These are phyloP conservation scores for Emydocephalus ijimae DNA, from an alignment of 2,113 vertebrate species.

Conservation along the genomic window DNA sequence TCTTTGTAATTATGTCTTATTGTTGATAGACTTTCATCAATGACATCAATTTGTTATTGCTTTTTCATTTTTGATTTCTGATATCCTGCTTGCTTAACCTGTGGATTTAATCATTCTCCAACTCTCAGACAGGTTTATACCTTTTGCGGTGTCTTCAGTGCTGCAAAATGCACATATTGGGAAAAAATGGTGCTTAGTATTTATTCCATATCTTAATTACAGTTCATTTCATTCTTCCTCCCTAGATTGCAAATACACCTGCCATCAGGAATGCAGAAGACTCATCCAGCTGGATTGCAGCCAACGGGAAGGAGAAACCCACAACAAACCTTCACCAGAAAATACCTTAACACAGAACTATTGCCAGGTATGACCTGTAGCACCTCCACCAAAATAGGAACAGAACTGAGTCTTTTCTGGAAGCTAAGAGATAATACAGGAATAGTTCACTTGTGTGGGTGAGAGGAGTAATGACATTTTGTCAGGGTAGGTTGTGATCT, in stretches of 20 bases:
- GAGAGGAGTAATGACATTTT: neutral
- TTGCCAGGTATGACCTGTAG: slow-evolving; percentile 70
- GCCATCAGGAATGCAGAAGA: slow-evolving; percentile 81
- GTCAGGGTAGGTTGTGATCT: neutral
- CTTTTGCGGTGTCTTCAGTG: rapidly evolving
- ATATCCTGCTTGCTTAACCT: neutral
- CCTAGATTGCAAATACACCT: slow-evolving; percentile 87
- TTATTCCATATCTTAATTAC: neutral
- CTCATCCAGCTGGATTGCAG: slow-evolving; percentile 87
- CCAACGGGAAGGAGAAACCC: slow-evolving; percentile 54
- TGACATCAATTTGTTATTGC: neutral
- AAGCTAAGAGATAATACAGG: rapidly evolving
- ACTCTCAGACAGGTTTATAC: rapidly evolving
- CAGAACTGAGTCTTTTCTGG: rapidly evolving
- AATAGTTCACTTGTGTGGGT: neutral
- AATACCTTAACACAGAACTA: slow-evolving; percentile 53
- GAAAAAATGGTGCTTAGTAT: rapidly evolving
- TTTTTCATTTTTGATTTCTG: neutral
- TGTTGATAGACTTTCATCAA: neutral
- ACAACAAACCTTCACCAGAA: slow-evolving; percentile 67
- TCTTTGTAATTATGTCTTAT: neutral
- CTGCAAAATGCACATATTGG: neutral
- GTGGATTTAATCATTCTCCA: neutral
- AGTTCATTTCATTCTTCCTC: slow-evolving; percentile 34
- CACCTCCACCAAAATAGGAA: rapidly evolving